Percentiles rank a stretch among this genome's conserved stretches.
Evolutionary conservation across 2,888 invertebrate species (phyloP).

Genomic region (Mesopsocus fuscifrons): DNA sequence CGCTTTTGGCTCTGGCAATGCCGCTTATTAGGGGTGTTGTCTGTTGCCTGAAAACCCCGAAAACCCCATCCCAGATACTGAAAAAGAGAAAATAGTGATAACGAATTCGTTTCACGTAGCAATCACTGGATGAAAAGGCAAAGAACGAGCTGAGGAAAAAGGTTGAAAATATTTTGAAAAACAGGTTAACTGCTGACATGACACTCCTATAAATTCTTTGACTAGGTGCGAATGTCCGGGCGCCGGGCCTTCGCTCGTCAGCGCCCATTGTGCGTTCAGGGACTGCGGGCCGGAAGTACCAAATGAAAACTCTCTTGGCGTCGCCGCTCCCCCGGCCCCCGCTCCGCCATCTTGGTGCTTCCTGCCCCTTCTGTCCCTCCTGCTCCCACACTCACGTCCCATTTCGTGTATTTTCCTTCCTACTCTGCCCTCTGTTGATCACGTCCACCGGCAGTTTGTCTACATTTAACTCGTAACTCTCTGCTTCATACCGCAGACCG

Average conservation of each 20-base stretch:
- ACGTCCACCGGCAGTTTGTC: not conserved
- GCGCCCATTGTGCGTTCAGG: not conserved
- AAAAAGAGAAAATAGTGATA: not conserved
- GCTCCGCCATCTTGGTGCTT: not conserved
- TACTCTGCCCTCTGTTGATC: not conserved
- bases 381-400: no score
- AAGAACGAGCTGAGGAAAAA: not conserved
- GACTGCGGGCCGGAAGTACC: not conserved
- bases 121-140: not conserved
- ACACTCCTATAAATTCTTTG: not conserved
- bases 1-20: no score
- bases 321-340: not conserved
- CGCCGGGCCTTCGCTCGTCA: not conserved
- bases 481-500: not conserved
- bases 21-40: no score
- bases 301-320: not conserved
- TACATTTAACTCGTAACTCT: not conserved
- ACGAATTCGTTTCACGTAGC: not conserved
- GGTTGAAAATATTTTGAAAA: not conserved
- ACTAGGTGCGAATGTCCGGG: not conserved
- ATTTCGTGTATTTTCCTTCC: not conserved
- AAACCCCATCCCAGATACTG: no score
- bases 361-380: not conserved
- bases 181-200: not conserved
- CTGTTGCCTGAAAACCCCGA: no score